A percentile compares a stretch with the other conserved stretches of the same genome.
phyloP scores from a whole-genome alignment of 2,113 vertebrate genomes.

The Heloderma charlesbogerti region DNA sequence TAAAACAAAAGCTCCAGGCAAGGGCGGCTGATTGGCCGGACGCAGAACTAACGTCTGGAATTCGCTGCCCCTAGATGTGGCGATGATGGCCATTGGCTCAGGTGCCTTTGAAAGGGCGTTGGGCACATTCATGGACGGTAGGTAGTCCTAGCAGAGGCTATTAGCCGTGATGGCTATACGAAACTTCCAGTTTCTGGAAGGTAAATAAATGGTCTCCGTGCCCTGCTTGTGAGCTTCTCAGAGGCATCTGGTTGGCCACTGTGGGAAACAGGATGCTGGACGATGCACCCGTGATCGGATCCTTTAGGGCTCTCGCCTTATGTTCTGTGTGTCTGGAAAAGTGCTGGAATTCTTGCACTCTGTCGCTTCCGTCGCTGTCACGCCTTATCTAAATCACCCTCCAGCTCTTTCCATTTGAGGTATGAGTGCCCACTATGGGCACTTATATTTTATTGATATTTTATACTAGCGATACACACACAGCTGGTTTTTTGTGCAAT shows the following conservation, averaged over 20 bases:
- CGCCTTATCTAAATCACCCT: neutral
- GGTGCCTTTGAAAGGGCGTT: neutral
- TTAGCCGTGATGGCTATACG: neutral
- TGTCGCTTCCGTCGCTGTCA: too few relatives aligned
- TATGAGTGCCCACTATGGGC: neutral
- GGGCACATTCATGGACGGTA: neutral
- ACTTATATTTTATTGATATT: neutral
- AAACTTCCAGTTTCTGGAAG: neutral
- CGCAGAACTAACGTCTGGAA: too few relatives aligned
- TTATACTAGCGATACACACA: neutral
- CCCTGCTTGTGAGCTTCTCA: too few relatives aligned
- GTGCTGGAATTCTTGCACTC: neutral
- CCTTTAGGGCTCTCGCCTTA: neutral
- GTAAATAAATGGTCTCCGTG: neutral
- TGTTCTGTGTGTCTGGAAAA: neutral
- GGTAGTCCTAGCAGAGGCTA: neutral
- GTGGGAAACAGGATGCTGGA: neutral
- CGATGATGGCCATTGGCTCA: neutral
- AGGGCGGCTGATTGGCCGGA: neutral
- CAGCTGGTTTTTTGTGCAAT: neutral
- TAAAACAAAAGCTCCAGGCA: neutral
- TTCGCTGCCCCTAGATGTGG: neutral
- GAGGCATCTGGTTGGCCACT: neutral
- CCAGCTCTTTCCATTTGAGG: neutral
- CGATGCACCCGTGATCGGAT: neutral